phyloP scores from a whole-genome alignment of 1,140 invertebrate genomes.

The Halyomorpha halys region DNA sequence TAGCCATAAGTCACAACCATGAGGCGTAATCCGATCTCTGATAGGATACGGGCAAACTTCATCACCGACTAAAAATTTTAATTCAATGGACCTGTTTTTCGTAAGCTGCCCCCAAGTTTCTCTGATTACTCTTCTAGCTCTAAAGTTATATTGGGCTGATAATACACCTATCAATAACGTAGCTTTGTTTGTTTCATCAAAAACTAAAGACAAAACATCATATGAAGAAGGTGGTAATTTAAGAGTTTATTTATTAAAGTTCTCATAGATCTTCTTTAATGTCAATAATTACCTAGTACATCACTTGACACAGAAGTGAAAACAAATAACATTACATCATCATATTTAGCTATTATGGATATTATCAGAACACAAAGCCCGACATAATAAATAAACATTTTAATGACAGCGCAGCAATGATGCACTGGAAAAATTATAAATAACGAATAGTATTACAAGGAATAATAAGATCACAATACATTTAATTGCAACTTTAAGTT shows the following conservation, averaged over 20 bases:
- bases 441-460: no score
- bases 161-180: constrained; percentile 1
- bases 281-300: not conserved
- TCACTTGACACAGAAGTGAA: not conserved
- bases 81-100: constrained; percentile 1
- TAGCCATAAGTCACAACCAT: constrained; percentile 6
- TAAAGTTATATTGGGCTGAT: not conserved
- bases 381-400: constrained; percentile 3
- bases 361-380: not conserved
- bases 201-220: no score
- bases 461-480: not conserved
- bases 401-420: not conserved
- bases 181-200: not conserved
- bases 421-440: not conserved
- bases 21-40: not conserved
- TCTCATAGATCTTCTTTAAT: no score
- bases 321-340: not conserved
- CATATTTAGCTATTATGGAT: not conserved
- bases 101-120: constrained; percentile 6
- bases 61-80: not conserved
- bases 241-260: no score
- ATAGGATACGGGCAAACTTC: constrained; percentile 1
- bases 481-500: not conserved
- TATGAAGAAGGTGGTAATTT: no score
- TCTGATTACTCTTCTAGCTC: not conserved